Base-by-base conservation (phyloP, 2,797 vertebrate genomes). In the Denticeps clupeoides region DNA sequence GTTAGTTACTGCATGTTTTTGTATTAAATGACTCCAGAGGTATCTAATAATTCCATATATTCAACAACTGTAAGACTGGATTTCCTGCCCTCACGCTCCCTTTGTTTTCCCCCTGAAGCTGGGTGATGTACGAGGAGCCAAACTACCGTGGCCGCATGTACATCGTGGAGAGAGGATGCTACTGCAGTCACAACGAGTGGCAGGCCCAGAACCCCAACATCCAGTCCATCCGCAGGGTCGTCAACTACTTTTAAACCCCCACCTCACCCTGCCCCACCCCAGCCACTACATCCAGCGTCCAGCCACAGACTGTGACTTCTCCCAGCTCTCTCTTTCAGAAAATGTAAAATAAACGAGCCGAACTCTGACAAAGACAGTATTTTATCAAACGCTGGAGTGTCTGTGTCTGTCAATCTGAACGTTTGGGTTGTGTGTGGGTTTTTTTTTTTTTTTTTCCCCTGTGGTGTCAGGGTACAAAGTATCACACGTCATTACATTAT, bases 81-180 rank as follows among this genome's bases (percentile, higher is more conserved):
- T n/a, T n/a, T n/a, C n/a, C n/a, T n/a, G n/a, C n/a, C n/a, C n/a
- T 5, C 1, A 38, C 31, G 40, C 27, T 31, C 12, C 5, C 5
- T 35, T 41, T 38, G 25, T 27, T 58, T 38, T 48, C 58, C 62
- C 25, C 55, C 37, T 38, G 33, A 59, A 93, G 90, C 73, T 91
- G 91, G 91, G 89, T 91, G 73, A 84, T 94, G 70, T 91, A 94
- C 0, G 87, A 93, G 70, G 91, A 95, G 75, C 89, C 91, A 6
- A 93, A 87, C 78, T 93, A 89, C 79, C 84, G 79, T 0, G 89
- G 91, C 3, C 87, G 85, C 28, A 92, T 93, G 89, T 93, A 88
- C 49, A 76, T 94, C 31, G 83, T 93, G 68, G 90, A 93, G 72
- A 79, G 89, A 2, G 89, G 90, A 0, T 69, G 88, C 63, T 94